Percentiles rank a stretch among this genome's conserved stretches.
Conservation (phyloP, 2,888 invertebrate genomes). For the Protophormia terraenovae region DNA sequence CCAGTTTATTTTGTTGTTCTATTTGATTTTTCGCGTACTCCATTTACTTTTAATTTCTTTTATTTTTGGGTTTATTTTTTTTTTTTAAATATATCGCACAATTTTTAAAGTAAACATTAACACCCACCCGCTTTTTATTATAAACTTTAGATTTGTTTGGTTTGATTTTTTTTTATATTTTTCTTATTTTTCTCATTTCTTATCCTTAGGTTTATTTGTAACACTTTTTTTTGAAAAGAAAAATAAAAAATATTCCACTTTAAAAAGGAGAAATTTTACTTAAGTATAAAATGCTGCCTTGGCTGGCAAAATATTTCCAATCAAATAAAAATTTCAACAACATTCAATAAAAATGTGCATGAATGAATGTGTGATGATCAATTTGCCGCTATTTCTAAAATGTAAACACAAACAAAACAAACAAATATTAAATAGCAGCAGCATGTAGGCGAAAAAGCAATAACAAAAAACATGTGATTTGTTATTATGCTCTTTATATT, state of each 20-base stretch:
- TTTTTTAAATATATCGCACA: neutral
- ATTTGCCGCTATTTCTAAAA: slow-evolving; percentile 60
- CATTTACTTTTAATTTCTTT: neutral
- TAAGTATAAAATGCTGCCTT: too few species aligned
- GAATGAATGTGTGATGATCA: slow-evolving; percentile 44
- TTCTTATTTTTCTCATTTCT: neutral
- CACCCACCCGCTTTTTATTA: slow-evolving; percentile 11
- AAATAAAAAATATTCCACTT: neutral
- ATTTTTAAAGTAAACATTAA: slow-evolving; percentile 25
- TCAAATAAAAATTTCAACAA: slow-evolving; percentile 41
- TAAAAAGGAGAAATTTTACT: slow-evolving; percentile 39
- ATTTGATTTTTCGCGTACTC: neutral
- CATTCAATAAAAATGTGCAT: neutral
- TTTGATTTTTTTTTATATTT: slow-evolving; percentile 15
- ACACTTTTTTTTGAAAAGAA: neutral
- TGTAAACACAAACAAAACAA: slow-evolving; percentile 11
- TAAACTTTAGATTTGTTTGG: neutral
- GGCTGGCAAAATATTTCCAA: slow-evolving; percentile 6
- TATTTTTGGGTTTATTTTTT: neutral
- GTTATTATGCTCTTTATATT: neutral
- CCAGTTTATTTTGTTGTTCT: slow-evolving; percentile 3
- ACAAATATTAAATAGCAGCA: neutral
- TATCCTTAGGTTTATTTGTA: neutral
- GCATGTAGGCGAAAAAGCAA: neutral
- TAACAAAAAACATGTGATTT: slow-evolving; percentile 46